These are phyloP conservation scores for Heliconius nattereri DNA, from an alignment of 1,140 invertebrate genomes.

Conservation along the genomic window DNA sequence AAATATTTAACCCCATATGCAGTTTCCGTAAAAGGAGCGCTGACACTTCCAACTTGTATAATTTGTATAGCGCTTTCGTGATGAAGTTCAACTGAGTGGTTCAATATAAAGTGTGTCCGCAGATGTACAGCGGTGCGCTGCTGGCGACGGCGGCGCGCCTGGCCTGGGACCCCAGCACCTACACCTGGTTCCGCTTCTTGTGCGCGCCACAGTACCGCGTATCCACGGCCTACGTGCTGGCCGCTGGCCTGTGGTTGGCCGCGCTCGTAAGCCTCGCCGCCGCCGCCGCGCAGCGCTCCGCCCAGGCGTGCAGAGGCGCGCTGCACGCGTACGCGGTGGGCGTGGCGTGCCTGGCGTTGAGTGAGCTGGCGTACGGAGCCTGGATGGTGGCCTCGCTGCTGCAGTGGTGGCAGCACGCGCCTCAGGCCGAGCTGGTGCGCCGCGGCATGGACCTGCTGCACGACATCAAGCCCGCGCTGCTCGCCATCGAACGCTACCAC, in stretches of 20 bases:
- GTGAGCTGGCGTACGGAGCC: slow-evolving; percentile 70
- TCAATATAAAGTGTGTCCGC: slow-evolving; percentile 11
- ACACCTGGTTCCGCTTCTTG: slow-evolving; percentile 75
- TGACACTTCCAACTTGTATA: neutral
- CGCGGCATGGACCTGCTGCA: slow-evolving; percentile 68
- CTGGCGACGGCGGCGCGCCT: slow-evolving; percentile 74
- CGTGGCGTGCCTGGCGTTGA: slow-evolving; percentile 60
- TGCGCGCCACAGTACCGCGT: slow-evolving; percentile 73
- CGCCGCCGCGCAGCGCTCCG: slow-evolving; percentile 48
- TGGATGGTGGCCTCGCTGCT: slow-evolving; percentile 71
- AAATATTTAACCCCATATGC: no score
- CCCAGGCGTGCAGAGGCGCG: neutral
- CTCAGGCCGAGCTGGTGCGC: slow-evolving; percentile 70
- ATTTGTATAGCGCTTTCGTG: neutral
- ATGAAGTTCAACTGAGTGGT: no score
- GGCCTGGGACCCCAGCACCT: slow-evolving; percentile 76
- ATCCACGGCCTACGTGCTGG: slow-evolving; percentile 66
- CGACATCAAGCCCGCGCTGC: slow-evolving; percentile 73
- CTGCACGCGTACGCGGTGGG: slow-evolving; percentile 52
- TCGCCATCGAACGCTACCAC: slow-evolving; percentile 64
- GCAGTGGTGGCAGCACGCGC: slow-evolving; percentile 67
- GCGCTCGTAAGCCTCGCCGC: slow-evolving; percentile 67
- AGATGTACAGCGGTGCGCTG: slow-evolving; percentile 77
- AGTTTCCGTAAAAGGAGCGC: no score
- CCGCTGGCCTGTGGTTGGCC: slow-evolving; percentile 69